Evolutionary conservation across 2,888 invertebrate species (phyloP).

Genomic region (Leptodirus hochenwartii): DNA sequence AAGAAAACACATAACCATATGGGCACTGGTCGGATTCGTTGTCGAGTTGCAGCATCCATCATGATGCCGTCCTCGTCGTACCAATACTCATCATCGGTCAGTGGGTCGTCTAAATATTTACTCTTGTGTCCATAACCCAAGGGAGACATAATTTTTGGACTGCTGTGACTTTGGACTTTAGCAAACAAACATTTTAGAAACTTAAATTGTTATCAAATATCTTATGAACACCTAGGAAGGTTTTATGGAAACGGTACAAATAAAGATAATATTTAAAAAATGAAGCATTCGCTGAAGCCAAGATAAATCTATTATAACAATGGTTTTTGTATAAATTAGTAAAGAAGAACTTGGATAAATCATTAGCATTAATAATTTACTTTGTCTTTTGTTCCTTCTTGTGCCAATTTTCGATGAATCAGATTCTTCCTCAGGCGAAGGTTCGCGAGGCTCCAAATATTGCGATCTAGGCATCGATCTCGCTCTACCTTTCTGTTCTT

Average conservation of each 20-base stretch:
- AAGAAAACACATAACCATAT: conserved; percentile 80
- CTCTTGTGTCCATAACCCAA: conserved; percentile 45
- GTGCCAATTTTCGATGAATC: no score
- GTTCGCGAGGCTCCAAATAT: no score
- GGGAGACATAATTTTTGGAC: conserved; percentile 48
- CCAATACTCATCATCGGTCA: conserved; percentile 36
- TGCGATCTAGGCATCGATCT: no score
- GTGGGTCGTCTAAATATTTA: conserved; percentile 38
- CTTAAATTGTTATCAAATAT: no score
- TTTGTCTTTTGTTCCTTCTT: no score
- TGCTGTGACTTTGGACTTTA: conserved; percentile 24
- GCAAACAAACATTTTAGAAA: conserved; percentile 5
- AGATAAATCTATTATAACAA: no score
- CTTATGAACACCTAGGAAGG: background rate
- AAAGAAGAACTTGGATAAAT: no score
- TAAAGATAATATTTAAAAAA: no score
- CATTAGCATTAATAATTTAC: no score
- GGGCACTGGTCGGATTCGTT: conserved; percentile 53
- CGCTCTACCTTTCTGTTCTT: no score
- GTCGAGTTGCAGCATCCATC: conserved; percentile 21
- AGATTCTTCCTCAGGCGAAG: no score
- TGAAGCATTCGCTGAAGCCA: conserved; percentile 3
- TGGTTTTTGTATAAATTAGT: no score
- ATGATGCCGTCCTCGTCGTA: conserved; percentile 15
- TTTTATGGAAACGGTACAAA: background rate